phyloP scores from a whole-genome alignment of 2,113 vertebrate genomes.

The Oryzias melastigma region DNA sequence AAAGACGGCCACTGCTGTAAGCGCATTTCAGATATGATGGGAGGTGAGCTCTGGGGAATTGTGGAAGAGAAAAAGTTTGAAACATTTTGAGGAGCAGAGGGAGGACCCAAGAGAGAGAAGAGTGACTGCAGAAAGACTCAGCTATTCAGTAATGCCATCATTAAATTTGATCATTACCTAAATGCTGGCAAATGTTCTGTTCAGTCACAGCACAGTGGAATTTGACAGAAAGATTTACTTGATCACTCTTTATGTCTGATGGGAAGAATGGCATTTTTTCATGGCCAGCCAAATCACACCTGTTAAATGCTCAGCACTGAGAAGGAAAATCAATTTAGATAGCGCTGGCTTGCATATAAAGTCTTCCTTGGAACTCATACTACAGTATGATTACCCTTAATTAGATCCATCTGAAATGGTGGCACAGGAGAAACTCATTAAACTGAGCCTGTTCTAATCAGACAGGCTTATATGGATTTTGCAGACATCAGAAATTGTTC shows the following conservation, averaged over 20 bases:
- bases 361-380: slow-evolving; percentile 71
- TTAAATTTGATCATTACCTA: slow-evolving; percentile 71
- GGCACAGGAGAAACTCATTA: slow-evolving; percentile 75
- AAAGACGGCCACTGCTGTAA: slow-evolving; percentile 98
- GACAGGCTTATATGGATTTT: slow-evolving; percentile 75
- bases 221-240: slow-evolving; percentile 52
- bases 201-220: slow-evolving; percentile 50
- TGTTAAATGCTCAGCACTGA: slow-evolving; percentile 70
- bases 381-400: slow-evolving; percentile 76
- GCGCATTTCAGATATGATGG: slow-evolving; percentile 98
- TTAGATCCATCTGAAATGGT: slow-evolving; percentile 73
- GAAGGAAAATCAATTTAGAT: slow-evolving; percentile 69
- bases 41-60: slow-evolving; percentile 88
- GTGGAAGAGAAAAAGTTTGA: slow-evolving; percentile 86
- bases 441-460: slow-evolving; percentile 73
- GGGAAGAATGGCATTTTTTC: slow-evolving; percentile 56
- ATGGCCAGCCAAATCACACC: slow-evolving; percentile 62
- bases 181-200: slow-evolving; percentile 58
- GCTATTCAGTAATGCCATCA: slow-evolving; percentile 67
- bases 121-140: slow-evolving; percentile 59
- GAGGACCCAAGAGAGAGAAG: slow-evolving; percentile 71
- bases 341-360: slow-evolving; percentile 58
- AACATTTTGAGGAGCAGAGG: slow-evolving; percentile 87
- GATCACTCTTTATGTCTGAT: slow-evolving; percentile 57
- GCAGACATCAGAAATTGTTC: slow-evolving; percentile 73